Conservation (phyloP, 2,797 vertebrate species). For the Myotis pilosus region DNA sequence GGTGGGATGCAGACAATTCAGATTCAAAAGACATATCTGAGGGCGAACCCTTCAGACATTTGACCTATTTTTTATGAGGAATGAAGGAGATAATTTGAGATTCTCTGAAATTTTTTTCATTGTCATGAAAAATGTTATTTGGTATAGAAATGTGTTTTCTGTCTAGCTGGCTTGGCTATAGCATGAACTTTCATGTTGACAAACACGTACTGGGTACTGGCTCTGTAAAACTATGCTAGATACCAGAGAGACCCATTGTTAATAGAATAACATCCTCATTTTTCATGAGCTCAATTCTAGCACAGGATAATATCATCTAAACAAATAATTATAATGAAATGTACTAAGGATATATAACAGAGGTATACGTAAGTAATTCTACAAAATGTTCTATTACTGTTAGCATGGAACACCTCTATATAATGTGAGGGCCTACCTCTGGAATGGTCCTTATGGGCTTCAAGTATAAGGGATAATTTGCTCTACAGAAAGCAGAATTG, state of each 20-base stretch:
- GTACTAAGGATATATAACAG: background rate
- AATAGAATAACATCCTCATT: background rate
- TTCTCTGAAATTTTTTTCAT: background rate
- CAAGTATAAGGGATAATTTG: background rate
- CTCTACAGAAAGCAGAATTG: background rate
- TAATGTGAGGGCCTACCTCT: background rate
- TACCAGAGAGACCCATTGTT: conserved; percentile 34
- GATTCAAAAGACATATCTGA: background rate
- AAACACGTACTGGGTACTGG: background rate
- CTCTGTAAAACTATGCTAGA: background rate
- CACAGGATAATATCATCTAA: conserved; percentile 16
- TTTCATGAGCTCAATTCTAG: background rate
- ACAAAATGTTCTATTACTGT: background rate
- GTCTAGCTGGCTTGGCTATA: conserved; percentile 40
- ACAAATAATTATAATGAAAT: background rate
- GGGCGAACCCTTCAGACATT: background rate
- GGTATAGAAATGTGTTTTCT: conserved; percentile 41
- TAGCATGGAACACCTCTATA: background rate
- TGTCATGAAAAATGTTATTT: conserved; percentile 67
- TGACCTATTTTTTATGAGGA: background rate
- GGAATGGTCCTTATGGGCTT: background rate
- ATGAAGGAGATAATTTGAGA: background rate
- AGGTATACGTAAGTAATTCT: background rate
- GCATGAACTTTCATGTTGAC: conserved; percentile 41
- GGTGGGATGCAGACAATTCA: background rate